Percentiles rank a stretch among this genome's conserved stretches.
phyloP scores from a whole-genome alignment of 1,140 invertebrate genomes.

The Lordiphosa clarofinis region DNA sequence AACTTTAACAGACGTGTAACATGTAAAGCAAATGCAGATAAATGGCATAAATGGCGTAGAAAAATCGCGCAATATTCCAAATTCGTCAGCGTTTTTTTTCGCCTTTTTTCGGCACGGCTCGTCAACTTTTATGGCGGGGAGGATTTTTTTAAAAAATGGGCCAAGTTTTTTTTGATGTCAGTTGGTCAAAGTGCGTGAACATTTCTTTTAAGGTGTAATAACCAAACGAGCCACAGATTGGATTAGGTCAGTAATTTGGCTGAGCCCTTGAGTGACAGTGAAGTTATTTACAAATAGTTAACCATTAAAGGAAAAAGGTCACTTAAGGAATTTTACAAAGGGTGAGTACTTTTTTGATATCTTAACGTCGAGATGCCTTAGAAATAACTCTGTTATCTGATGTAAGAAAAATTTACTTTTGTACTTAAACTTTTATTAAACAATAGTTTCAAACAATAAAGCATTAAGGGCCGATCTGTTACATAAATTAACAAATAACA shows the following conservation, averaged over 20 bases:
- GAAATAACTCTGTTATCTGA: no score
- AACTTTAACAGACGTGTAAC: conserved; percentile 58
- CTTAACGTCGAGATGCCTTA: no score
- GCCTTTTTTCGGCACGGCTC: conserved; percentile 43
- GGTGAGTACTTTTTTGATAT: conserved; percentile 13
- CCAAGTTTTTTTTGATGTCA: conserved; percentile 57
- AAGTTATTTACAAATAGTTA: conserved; percentile 4
- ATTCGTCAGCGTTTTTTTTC: conserved; percentile 44
- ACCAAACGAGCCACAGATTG: conserved; percentile 18
- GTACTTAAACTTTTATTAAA: no score
- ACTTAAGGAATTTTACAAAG: background rate
- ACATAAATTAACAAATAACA: no score
- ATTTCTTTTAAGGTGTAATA: conserved; percentile 11
- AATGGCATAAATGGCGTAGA: conserved; percentile 68
- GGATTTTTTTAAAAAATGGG: conserved; percentile 55
- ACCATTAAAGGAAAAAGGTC: background rate
- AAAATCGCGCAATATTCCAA: conserved; percentile 66
- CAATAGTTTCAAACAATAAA: no score
- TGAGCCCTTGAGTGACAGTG: background rate
- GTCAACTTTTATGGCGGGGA: conserved; percentile 64
- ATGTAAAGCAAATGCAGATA: conserved; percentile 66
- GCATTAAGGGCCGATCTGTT: no score
- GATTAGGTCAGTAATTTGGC: conserved; percentile 44
- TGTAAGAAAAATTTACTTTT: no score
- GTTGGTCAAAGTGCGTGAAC: conserved; percentile 68